phyloP scores from a whole-genome alignment of 2,888 invertebrate species.

The Tholera decimalis region DNA sequence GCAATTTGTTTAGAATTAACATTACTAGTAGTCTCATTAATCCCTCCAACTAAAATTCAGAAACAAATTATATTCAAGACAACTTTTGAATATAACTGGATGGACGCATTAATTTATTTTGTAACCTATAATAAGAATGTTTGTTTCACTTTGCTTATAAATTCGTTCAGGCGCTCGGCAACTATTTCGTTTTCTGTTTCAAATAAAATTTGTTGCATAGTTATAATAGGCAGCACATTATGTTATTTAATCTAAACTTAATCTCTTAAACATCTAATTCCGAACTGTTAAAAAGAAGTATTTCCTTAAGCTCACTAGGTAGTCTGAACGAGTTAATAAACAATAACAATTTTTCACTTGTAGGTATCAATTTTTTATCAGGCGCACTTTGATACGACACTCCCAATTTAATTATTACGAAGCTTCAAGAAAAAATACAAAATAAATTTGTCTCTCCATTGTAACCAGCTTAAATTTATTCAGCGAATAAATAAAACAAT shows the following conservation, averaged over 20 bases:
- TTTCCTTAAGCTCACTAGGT: not conserved
- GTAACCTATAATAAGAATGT: no score
- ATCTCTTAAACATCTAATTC: no score
- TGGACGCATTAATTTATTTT: no score
- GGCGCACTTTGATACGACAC: not conserved
- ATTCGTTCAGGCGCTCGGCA: not conserved
- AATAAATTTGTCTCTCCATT: not conserved
- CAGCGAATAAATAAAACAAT: slow-evolving; percentile 24
- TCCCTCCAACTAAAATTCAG: no score
- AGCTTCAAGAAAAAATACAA: not conserved
- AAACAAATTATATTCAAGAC: no score
- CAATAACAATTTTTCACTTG: slow-evolving; percentile 10
- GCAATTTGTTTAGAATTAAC: no score
- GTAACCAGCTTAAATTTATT: slow-evolving; percentile 15
- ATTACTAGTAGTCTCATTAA: no score
- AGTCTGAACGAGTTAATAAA: not conserved
- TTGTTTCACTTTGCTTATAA: slow-evolving; percentile 1
- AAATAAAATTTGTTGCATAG: not conserved
- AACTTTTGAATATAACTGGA: no score
- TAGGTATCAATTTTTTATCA: not conserved
- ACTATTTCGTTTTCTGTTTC: not conserved
- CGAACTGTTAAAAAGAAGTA: not conserved
- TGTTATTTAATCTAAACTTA: no score
- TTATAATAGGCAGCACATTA: no score
- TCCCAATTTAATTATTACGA: not conserved